Evolutionary conservation across 2,797 vertebrate species (phyloP), one percentile per base, ranked within the genome.

Genomic region (Semotilus atromaculatus): DNA sequence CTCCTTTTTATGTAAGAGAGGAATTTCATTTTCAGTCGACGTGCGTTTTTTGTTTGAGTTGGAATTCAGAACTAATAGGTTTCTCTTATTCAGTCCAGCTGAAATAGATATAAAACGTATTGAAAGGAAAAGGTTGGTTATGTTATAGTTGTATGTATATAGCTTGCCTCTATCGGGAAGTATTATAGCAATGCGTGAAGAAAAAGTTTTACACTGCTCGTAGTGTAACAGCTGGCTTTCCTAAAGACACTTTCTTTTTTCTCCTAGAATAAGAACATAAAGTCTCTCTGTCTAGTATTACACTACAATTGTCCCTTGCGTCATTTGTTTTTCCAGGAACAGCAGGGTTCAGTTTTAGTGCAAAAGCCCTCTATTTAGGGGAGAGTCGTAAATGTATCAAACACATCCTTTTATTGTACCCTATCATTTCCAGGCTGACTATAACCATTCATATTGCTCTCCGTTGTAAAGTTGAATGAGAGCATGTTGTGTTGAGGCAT

Each of bases 351-450:
- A 75, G 53, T 77, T 77, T 77, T 58, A 29, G 58, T 38, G 14
- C 60, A 82, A 10, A 74, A 48, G 19, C 29, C n/a, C 13, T 73
- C 7, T 29, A 62, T 82, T 82, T 82, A 36, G 7, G 21, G 26
- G 5, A 34, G 68, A 72, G 55, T 55, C 11, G 10, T 45, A 64
- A 40, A 82, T 51, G 81, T 64, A 62, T 72, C 53, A 64, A 48
- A 66, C 19, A 16, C 70, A 66, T 80, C 45, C 51, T 85, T 74
- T 85, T 74, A 53, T 62, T 81, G 58, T 67, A 74, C 60, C 81
- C 81, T 74, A 48, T 82, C 29, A 82, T 82, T 75, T 74, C 64
- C 68, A n/a, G 68, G 7, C 70, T 64, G 71, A 66, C 43, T 51
- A 74, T 48, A 64, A 48, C 81, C 70, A 66, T 82, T 75, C 58